These are phyloP conservation scores for Lasius fuliginosus DNA, from an alignment of 2,888 invertebrate genomes.

Conservation along the genomic window DNA sequence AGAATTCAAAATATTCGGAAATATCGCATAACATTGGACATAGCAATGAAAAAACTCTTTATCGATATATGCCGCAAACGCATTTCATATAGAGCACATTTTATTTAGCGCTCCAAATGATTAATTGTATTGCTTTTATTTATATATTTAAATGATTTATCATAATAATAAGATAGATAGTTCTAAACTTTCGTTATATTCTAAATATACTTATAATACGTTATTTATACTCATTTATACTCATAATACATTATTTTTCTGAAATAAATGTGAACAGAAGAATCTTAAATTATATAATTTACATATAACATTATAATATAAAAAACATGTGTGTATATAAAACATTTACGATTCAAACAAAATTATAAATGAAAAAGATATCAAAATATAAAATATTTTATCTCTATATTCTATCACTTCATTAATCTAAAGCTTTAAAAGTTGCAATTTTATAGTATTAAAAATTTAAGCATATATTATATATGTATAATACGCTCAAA, in stretches of 20 bases:
- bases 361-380: background rate
- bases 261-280: background rate
- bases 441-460: background rate
- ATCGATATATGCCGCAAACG: background rate
- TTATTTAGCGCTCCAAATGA: background rate
- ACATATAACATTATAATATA: background rate
- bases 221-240: too few species aligned
- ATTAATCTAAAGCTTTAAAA: background rate
- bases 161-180: background rate
- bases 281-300: background rate
- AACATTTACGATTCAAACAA: background rate
- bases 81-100: background rate
- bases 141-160: slow-evolving; percentile 5
- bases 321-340: background rate
- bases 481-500: background rate
- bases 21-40: background rate
- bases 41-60: background rate
- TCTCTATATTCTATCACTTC: background rate
- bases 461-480: background rate
- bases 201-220: background rate
- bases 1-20: background rate
- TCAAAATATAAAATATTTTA: background rate
- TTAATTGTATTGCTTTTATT: background rate
- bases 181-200: background rate
- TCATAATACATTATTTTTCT: background rate